A percentile compares a stretch with the other conserved stretches of the same genome.
These are phyloP conservation scores for Polyergus mexicanus DNA, from an alignment of 1,140 invertebrate species.

Conservation along the genomic window DNA sequence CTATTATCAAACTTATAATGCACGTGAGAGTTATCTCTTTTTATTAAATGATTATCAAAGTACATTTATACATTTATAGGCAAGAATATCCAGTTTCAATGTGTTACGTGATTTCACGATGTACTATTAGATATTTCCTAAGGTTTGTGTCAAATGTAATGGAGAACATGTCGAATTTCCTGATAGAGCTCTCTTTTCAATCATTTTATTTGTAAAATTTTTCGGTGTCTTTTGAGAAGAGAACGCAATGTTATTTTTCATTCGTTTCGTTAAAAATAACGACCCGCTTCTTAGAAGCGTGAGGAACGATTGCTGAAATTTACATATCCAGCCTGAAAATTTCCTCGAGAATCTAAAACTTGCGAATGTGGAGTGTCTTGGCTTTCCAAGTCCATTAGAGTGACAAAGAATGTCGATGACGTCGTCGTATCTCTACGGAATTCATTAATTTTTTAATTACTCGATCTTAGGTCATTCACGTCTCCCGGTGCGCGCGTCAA, in stretches of 20 bases:
- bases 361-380: conserved; percentile 22
- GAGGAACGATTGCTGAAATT: conserved; percentile 35
- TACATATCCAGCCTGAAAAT: conserved; percentile 40
- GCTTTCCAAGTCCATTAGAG: conserved; percentile 38
- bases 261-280: conserved; percentile 34
- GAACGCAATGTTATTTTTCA: conserved; percentile 12
- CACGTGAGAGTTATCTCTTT: neutral
- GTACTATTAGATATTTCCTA: neutral
- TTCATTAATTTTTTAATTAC: conserved; percentile 51
- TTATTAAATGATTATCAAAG: neutral
- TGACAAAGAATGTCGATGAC: conserved; percentile 39
- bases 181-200: neutral
- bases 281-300: conserved; percentile 17
- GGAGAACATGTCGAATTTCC: neutral
- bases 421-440: neutral
- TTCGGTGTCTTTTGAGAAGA: neutral
- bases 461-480: neutral
- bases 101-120: neutral
- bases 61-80: neutral
- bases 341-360: conserved; percentile 41
- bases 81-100: neutral
- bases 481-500: neutral
- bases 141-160: neutral
- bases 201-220: neutral
- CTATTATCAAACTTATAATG: neutral